Evolutionary conservation across 2,888 invertebrate species (phyloP), one percentile per base, ranked within the genome.

Genomic region (Parnassius glacialis): DNA sequence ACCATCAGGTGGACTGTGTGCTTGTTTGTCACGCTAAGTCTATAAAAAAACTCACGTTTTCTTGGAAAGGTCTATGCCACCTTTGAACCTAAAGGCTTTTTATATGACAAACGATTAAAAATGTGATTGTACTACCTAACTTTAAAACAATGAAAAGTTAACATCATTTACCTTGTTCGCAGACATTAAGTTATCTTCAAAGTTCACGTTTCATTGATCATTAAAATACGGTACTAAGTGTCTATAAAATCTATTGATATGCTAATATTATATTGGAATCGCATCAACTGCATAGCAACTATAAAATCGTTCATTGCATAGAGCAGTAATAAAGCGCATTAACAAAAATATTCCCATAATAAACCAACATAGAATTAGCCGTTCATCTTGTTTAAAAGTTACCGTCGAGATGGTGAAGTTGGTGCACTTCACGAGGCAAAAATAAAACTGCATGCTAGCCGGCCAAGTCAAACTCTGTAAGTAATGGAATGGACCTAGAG

Each of bases 351-450:
- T 71, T 72, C 72, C 73, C 68, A 68, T 70, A 70, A 72, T 75
- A 78, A 71, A 68, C 70, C 72, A 79, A 67, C 73, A 74, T 71
- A 70, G 74, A 77, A 75, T 74, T 75, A 68, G 70, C 69, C 72
- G 76, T 79, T 80, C 76, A 80, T 81, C 78, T 83, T 77, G 80
- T 80, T 78, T 75, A 69, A 80, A 82, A 82, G 74, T 81, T 55
- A 58, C n/a, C 11, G 44, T 34, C 10, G 51, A 59, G 50, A 58
- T 48, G 47, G 16, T 13, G 48, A 48, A 48, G 48, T n/a, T 58
- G n/a, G 16, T 34, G 20, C 41, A 54, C 20, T 56, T 55, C 44
- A 47, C 52, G 13, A 55, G 42, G 59, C 52, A 63, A 59, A 57
- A 59, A 63, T 56, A 63, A 63, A 79, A 76, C 70, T 72, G 75